Evolutionary conservation across 2,888 invertebrate species (phyloP).

Genomic region (Eilema griseolum): DNA sequence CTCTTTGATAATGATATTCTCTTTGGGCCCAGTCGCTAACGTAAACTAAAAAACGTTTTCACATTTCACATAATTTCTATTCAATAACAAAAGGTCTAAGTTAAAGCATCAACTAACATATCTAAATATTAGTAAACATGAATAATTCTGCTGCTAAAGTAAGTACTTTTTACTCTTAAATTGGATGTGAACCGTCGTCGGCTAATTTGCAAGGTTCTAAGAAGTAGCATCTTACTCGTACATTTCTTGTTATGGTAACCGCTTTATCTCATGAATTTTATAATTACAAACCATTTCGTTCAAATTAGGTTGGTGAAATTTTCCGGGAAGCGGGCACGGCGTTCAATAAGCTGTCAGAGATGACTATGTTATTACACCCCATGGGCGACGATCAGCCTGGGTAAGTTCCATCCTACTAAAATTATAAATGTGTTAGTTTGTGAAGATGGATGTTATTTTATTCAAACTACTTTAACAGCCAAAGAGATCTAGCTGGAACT

Average conservation of each 20-base stretch:
- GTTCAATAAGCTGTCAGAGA: slow-evolving; percentile 96
- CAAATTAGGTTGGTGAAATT: slow-evolving; percentile 96
- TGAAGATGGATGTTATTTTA: too few relatives aligned
- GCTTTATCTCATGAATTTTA: background rate
- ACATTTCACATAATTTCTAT: background rate
- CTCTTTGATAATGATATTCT: too few relatives aligned
- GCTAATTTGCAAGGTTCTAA: background rate
- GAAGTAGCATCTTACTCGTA: background rate
- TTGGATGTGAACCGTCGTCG: background rate
- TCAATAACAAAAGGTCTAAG: background rate
- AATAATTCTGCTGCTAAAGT: slow-evolving; percentile 67
- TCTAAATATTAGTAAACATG: slow-evolving; percentile 42
- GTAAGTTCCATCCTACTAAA: slow-evolving; percentile 72
- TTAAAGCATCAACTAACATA: background rate
- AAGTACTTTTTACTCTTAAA: slow-evolving; percentile 28
- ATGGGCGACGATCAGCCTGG: slow-evolving; percentile 94
- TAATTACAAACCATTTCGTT: slow-evolving; percentile 19
- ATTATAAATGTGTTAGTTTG: background rate
- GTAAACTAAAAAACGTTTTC: background rate
- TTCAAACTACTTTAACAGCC: too few relatives aligned
- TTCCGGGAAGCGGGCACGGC: slow-evolving; percentile 98
- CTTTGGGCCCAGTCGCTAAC: too few relatives aligned
- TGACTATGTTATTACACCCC: slow-evolving; percentile 97
- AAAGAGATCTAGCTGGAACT: too few relatives aligned
- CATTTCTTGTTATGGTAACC: background rate